Conservation (phyloP, 2,113 vertebrate species). For the Petaurus breviceps region DNA sequence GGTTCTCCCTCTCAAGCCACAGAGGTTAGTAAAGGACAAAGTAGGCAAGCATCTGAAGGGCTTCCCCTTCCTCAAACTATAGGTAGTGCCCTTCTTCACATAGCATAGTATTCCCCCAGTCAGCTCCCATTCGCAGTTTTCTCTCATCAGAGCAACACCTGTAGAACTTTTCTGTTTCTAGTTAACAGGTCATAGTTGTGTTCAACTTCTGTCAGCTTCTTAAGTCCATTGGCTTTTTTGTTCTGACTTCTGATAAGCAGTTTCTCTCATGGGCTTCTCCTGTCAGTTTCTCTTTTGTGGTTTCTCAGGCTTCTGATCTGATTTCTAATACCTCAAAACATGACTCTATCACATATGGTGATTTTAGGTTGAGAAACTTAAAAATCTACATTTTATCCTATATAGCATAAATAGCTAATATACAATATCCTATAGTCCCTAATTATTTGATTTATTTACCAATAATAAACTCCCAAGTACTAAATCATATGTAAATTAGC, state of each 20-base stretch:
- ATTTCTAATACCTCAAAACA: background rate
- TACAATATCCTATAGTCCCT: no score
- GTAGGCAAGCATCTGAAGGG: background rate
- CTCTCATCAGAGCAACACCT: background rate
- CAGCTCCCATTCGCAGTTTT: background rate
- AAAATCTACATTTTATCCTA: no score
- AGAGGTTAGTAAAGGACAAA: background rate
- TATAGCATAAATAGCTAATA: no score
- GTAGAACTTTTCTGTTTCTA: background rate
- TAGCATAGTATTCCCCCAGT: background rate
- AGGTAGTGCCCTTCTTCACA: background rate
- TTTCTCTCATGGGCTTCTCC: background rate
- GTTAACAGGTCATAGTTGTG: background rate
- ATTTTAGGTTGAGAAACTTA: background rate
- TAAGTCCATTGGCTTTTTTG: background rate
- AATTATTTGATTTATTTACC: no score
- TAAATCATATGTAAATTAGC: no score
- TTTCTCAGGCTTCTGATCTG: background rate
- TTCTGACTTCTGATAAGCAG: background rate
- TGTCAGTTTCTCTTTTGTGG: background rate
- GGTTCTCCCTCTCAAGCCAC: background rate
- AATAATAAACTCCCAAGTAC: no score
- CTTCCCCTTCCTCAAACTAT: background rate
- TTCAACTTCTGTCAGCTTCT: background rate
- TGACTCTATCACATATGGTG: background rate